phyloP scores from a whole-genome alignment of 1,140 invertebrate genomes.

The Acromyrmex charruanus region DNA sequence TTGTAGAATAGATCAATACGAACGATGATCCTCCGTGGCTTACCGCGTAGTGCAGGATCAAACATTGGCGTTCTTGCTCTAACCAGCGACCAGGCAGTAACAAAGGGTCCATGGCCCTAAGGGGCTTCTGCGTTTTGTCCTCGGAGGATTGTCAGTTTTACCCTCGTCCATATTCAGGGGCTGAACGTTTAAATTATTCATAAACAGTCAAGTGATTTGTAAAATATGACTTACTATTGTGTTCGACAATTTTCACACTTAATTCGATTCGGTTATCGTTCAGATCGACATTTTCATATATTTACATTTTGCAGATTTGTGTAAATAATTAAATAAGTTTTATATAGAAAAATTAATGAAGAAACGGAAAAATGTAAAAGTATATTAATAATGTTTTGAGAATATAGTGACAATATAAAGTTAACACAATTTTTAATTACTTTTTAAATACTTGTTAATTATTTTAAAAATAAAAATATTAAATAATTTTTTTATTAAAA shows the following conservation, averaged over 20 bases:
- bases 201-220: constrained; percentile 82
- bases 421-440: background rate
- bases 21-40: constrained; percentile 69
- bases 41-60: constrained; percentile 71
- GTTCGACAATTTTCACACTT: constrained; percentile 71
- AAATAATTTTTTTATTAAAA: constrained; percentile 9
- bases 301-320: background rate
- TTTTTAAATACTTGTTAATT: background rate
- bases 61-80: constrained; percentile 67
- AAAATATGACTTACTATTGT: constrained; percentile 81
- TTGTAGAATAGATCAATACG: constrained; percentile 70
- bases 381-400: background rate
- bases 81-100: constrained; percentile 71
- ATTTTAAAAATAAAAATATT: background rate
- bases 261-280: constrained; percentile 71
- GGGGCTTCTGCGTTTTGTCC: constrained; percentile 72
- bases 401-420: background rate
- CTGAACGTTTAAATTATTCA: constrained; percentile 82
- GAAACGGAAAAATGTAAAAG: background rate
- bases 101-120: constrained; percentile 70
- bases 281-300: background rate
- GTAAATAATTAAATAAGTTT: background rate
- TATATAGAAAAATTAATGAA: background rate
- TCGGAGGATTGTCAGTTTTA: constrained; percentile 71
- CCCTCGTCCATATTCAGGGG: constrained; percentile 74